A percentile compares a stretch with the other conserved stretches of the same genome.
These are phyloP conservation scores for Drosophila ogumai DNA, from an alignment of 1,140 invertebrate genomes.

Conservation along the genomic window DNA sequence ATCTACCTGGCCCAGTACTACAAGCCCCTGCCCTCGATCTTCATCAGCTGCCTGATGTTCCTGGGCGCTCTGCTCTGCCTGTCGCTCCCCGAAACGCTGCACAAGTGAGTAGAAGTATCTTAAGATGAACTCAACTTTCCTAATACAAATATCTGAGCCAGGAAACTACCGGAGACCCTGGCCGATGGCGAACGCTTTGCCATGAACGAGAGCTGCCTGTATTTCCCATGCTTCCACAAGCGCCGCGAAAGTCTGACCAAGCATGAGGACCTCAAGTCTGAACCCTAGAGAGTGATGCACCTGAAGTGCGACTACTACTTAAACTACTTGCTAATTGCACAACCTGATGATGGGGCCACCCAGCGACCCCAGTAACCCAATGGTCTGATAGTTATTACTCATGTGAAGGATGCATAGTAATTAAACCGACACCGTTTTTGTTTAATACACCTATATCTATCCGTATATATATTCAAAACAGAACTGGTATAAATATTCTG, in stretches of 20 bases:
- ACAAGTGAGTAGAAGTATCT: conserved; percentile 68
- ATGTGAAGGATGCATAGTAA: conserved; percentile 72
- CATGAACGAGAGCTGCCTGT: conserved; percentile 85
- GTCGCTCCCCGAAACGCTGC: conserved; percentile 87
- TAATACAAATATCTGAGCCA: conserved; percentile 11
- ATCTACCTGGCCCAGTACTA: conserved; percentile 85
- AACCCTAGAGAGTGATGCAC: conserved; percentile 28
- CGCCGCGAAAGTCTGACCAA: conserved; percentile 40
- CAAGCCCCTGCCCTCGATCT: conserved; percentile 86
- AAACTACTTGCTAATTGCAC: conserved; percentile 29
- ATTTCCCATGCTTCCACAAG: conserved; percentile 74
- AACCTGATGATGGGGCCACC: conserved; percentile 68
- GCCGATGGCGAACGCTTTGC: conserved; percentile 87
- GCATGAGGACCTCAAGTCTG: conserved; percentile 55
- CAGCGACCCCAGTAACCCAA: conserved; percentile 60
- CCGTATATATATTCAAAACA: conserved; percentile 39
- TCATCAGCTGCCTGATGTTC: conserved; percentile 86
- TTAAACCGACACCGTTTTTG: conserved; percentile 43
- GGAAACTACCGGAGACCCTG: conserved; percentile 86
- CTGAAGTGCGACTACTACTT: conserved; percentile 18
- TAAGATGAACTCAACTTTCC: no score
- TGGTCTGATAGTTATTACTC: conserved; percentile 76
- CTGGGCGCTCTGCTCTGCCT: conserved; percentile 86
- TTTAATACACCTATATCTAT: conserved; percentile 27
- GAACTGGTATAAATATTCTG: conserved; percentile 42